Evolutionary conservation across 2,113 vertebrate species (phyloP).

Genomic region (Noctilio leporinus): DNA sequence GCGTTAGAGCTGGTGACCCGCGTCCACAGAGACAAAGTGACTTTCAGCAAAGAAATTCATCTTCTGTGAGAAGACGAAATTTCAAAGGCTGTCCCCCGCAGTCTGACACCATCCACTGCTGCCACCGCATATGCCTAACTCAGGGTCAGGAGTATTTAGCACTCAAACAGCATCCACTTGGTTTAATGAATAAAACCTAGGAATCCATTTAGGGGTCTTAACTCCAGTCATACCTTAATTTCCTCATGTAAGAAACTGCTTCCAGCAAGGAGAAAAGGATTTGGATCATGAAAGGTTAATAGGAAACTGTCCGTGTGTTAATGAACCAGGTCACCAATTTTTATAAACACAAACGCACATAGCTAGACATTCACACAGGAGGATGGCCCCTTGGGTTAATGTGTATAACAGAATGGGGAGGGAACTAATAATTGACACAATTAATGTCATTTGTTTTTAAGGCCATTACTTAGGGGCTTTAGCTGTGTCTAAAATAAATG

Average conservation of each 20-base stretch:
- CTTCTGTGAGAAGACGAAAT: neutral
- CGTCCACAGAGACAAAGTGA: neutral
- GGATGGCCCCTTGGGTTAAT: neutral
- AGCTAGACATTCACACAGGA: neutral
- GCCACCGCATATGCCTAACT: neutral
- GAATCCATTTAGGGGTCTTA: neutral
- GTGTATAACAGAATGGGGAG: neutral
- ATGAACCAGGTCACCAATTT: neutral
- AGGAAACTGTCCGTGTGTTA: neutral
- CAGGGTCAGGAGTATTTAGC: neutral
- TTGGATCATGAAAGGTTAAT: neutral
- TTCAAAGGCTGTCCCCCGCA: neutral
- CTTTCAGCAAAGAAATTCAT: neutral
- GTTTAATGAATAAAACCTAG: neutral
- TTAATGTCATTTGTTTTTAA: neutral
- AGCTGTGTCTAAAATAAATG: neutral
- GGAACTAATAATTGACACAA: neutral
- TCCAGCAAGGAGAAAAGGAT: neutral
- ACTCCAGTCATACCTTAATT: neutral
- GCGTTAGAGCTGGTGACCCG: neutral
- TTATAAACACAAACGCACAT: neutral
- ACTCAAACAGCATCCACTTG: neutral
- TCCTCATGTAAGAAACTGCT: neutral
- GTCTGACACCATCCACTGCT: neutral
- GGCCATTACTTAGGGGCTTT: neutral